Evolutionary conservation across 2,888 invertebrate genomes (phyloP).

Genomic region (Minunthozetes semirufus): DNA sequence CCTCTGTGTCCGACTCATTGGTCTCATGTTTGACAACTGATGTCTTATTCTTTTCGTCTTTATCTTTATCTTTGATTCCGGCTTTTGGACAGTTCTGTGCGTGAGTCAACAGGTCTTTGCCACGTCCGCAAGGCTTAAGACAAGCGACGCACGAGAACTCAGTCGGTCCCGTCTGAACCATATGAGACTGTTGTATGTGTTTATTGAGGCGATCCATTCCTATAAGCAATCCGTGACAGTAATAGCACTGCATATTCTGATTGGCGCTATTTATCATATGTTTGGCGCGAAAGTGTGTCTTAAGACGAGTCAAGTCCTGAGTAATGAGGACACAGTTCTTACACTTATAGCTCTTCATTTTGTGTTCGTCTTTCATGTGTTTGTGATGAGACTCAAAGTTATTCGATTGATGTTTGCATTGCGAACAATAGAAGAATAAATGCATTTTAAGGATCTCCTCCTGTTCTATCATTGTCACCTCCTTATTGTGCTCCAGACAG

Average conservation of each 20-base stretch:
- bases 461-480: slow-evolving; percentile 42
- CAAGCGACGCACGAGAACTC: slow-evolving; percentile 43
- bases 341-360: slow-evolving; percentile 43
- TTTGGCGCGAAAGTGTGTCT: slow-evolving; percentile 43
- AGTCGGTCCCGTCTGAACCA: slow-evolving; percentile 43
- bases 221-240: slow-evolving; percentile 43
- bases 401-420: slow-evolving; percentile 41
- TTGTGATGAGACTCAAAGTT: slow-evolving; percentile 42
- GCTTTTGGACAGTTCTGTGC: slow-evolving; percentile 32
- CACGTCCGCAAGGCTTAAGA: slow-evolving; percentile 42
- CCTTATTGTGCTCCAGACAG: slow-evolving; percentile 41
- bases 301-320: slow-evolving; percentile 41
- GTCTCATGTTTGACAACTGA: slow-evolving; percentile 28
- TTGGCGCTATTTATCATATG: slow-evolving; percentile 40
- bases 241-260: slow-evolving; percentile 43
- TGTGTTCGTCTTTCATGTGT: slow-evolving; percentile 43
- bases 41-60: background rate
- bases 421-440: slow-evolving; percentile 42
- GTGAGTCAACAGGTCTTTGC: slow-evolving; percentile 41
- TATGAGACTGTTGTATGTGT: slow-evolving; percentile 43
- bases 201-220: slow-evolving; percentile 43
- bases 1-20: slow-evolving; percentile 38
- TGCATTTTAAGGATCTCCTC: slow-evolving; percentile 42
- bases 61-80: slow-evolving; percentile 12
- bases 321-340: slow-evolving; percentile 42